A percentile compares a stretch with the other conserved stretches of the same genome.
Conservation (phyloP, 2,888 invertebrate genomes). For the Labia minor region DNA sequence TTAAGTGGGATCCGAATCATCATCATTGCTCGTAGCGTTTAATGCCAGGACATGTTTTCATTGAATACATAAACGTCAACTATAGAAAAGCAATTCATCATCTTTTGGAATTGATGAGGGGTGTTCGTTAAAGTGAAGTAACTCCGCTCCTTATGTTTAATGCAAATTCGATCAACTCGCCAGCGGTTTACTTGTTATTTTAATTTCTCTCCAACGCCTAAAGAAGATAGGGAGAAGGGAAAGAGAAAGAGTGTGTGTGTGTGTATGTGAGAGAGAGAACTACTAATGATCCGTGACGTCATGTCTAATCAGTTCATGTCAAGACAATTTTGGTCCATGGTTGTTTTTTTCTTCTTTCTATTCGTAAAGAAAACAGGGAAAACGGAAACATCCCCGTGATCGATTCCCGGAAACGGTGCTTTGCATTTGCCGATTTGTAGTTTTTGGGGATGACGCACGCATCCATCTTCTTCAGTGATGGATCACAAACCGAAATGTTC, state of each 20-base stretch:
- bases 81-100: slow-evolving; percentile 4
- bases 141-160: not conserved
- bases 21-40: not conserved
- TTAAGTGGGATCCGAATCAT: not conserved
- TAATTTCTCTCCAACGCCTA: not conserved
- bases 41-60: not conserved
- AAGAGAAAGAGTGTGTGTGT: too few relatives aligned
- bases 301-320: slow-evolving; percentile 8
- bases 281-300: not conserved
- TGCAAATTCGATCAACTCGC: slow-evolving; percentile 13
- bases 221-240: too few relatives aligned
- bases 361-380: not conserved
- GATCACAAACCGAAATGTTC: not conserved
- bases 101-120: not conserved
- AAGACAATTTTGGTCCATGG: not conserved
- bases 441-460: not conserved
- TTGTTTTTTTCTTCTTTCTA: not conserved
- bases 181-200: not conserved
- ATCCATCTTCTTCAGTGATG: not conserved
- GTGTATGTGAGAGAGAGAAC: not conserved
- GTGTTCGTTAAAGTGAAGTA: slow-evolving; percentile 4
- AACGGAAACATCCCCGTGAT: not conserved
- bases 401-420: not conserved
- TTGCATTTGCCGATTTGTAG: not conserved
- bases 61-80: slow-evolving; percentile 1